A percentile compares a stretch with the other conserved stretches of the same genome.
These are phyloP conservation scores for Andrena trimmerana DNA, from an alignment of 2,888 invertebrate genomes.

Conservation along the genomic window DNA sequence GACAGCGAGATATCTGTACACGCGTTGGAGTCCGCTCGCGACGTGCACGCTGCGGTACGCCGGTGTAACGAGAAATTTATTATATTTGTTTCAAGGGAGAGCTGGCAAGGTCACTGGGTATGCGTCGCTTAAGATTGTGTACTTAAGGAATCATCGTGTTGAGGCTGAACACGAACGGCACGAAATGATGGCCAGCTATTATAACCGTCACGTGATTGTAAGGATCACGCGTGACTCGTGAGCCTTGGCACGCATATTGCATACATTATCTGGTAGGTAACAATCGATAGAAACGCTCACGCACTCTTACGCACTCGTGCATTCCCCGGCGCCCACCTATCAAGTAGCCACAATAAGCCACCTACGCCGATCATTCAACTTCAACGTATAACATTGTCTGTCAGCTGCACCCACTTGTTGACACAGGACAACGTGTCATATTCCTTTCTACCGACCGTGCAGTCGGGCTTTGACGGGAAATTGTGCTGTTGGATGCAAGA, in stretches of 20 bases:
- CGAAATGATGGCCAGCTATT: constrained; percentile 29
- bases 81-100: too few relatives aligned
- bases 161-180: constrained; percentile 6
- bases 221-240: constrained; percentile 68
- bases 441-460: constrained; percentile 36
- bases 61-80: too few relatives aligned
- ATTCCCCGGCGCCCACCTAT: constrained; percentile 61
- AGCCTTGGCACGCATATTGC: constrained; percentile 78
- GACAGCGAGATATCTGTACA: not conserved
- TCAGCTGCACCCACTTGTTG: constrained; percentile 59
- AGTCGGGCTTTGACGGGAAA: constrained; percentile 28
- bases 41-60: not conserved
- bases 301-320: constrained; percentile 49
- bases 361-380: constrained; percentile 67
- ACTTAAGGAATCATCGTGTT: not conserved
- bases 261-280: constrained; percentile 58
- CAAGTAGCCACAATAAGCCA: constrained; percentile 55
- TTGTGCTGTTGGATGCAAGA: not conserved
- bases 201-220: constrained; percentile 59
- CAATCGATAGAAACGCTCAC: constrained; percentile 63
- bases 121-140: not conserved
- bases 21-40: not conserved
- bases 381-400: constrained; percentile 42
- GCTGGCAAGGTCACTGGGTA: not conserved
- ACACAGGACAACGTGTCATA: constrained; percentile 41